Base-by-base conservation (phyloP, 2,113 vertebrate species). In the Apus apus region DNA sequence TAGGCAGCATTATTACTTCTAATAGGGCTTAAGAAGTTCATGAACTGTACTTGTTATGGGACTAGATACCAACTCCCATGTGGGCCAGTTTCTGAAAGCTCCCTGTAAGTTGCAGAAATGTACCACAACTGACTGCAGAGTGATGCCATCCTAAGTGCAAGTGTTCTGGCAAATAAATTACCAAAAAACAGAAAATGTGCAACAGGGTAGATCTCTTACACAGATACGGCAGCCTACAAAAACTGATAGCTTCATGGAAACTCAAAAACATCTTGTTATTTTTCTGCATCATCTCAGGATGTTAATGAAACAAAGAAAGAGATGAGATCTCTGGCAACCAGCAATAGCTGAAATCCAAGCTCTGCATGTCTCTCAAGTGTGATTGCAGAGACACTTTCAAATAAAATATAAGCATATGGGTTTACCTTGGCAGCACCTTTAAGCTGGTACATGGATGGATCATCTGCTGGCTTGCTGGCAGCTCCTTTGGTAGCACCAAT, bases 401-500 rank as follows among this genome's bases (percentile, higher is more conserved):
- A 72, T 22, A 75, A 60, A 80, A 36, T 4, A 7, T 19, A 62
- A 40, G 51, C 50, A 9, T 6, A 30, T 54, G 10, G 16, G 66
- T 89, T 77, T 46, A 99, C 99, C 99, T 99, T 99, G 90, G 99
- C 99, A 5, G 99, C 99, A 22, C 99, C 99, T 97, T 99, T 99
- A 90, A 99, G 98, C 96, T 99, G 99, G 97, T 99, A 99, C 99
- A 99, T 99, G 87, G 99, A 99, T 4, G 99, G 98, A 95, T 99
- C 99, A 17, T 99, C 99, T 0, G 99, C 99, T 3, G 99, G 97
- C 93, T 99, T 99, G 89, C 99, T 99, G 9, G 99, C 98, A 21
- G 99, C 99, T 95, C 99, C 99, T 96, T 99, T 99, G 79, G 99
- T 99, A 90, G 99, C 99, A 66, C 99, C 95, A 60, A 99, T 99